These are phyloP conservation scores for Oreohelix idahoensis DNA, from an alignment of 1,140 invertebrate genomes.

Conservation along the genomic window DNA sequence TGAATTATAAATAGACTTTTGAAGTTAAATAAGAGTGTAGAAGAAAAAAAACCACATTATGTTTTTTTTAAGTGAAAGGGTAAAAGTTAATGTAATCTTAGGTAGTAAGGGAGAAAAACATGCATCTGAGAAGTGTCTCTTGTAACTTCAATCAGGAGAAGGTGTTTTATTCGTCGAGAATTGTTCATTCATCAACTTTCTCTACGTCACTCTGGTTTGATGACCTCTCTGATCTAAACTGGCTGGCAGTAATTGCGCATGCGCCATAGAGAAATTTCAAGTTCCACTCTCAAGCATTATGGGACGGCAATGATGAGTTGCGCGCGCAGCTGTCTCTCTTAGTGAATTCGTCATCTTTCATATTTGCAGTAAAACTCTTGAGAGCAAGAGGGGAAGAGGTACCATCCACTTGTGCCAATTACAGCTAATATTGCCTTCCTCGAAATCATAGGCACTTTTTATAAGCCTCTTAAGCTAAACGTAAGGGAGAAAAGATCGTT, in stretches of 20 bases:
- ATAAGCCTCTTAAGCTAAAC: neutral
- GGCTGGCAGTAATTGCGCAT: conserved; percentile 34
- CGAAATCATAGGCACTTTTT: neutral
- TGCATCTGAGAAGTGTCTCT: neutral
- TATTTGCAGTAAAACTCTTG: conserved; percentile 23
- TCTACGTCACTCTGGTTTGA: neutral
- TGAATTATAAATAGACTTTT: too few species aligned
- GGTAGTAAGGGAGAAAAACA: neutral
- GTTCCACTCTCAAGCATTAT: conserved; percentile 22
- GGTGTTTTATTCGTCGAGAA: neutral
- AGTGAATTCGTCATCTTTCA: conserved; percentile 14
- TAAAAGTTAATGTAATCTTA: neutral
- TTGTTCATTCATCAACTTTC: conserved; percentile 17
- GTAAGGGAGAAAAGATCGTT: neutral
- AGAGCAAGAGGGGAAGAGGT: neutral
- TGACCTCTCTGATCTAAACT: conserved; percentile 20
- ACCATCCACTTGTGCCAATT: conserved; percentile 31
- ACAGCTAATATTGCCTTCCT: conserved; percentile 2
- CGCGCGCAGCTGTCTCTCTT: conserved; percentile 27
- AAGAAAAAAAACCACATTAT: too few species aligned
- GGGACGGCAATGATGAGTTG: conserved; percentile 29
- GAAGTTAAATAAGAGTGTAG: too few species aligned
- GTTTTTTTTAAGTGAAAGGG: too few species aligned
- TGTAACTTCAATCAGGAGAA: neutral
- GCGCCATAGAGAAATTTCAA: conserved; percentile 19